phyloP scores from a whole-genome alignment of 2,113 vertebrate species.

The Lampris megalopsis region DNA sequence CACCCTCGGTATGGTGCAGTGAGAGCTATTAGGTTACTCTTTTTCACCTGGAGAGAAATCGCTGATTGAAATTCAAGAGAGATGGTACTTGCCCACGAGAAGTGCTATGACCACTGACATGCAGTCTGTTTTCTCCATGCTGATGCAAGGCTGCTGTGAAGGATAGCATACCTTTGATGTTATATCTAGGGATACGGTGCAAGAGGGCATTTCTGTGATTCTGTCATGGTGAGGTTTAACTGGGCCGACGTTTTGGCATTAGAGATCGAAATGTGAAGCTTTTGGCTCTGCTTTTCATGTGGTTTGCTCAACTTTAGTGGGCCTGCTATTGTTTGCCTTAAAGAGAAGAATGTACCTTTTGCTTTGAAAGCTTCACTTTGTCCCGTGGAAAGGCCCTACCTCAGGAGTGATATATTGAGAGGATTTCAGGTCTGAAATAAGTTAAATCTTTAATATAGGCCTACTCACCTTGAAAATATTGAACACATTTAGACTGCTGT shows the following conservation, averaged over 20 bases:
- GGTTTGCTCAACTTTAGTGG: slow-evolving; percentile 1
- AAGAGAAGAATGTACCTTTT: background rate
- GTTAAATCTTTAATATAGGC: no score
- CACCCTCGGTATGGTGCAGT: background rate
- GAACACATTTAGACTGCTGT: no score
- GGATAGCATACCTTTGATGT: background rate
- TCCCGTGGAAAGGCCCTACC: background rate
- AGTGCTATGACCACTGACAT: background rate
- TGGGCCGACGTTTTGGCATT: background rate
- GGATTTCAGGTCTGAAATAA: background rate
- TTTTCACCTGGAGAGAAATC: background rate
- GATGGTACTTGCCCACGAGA: background rate
- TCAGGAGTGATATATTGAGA: background rate
- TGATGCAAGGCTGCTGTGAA: background rate
- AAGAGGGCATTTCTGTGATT: background rate
- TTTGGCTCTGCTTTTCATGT: background rate
- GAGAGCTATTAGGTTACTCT: slow-evolving; percentile 5
- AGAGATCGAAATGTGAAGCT: background rate
- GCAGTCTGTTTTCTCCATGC: background rate
- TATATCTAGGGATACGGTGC: background rate
- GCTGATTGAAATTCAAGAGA: background rate
- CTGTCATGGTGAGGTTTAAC: background rate
- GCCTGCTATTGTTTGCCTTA: background rate
- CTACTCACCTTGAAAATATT: no score
- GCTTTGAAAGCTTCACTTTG: background rate